phyloP scores from a whole-genome alignment of 2,888 invertebrate genomes.

The Leucophenga montana region DNA sequence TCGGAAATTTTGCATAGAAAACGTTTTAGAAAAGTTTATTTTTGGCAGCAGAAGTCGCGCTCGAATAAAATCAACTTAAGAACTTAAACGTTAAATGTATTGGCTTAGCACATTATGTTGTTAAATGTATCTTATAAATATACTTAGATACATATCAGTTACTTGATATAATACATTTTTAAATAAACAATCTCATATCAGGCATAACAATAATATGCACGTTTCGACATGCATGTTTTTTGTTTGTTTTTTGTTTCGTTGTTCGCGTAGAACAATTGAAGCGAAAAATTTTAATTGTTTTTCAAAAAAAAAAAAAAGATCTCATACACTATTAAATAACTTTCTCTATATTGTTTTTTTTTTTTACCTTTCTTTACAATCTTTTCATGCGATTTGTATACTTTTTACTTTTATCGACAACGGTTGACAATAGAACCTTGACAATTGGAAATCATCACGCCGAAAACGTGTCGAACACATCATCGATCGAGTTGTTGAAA shows the following conservation, averaged over 20 bases:
- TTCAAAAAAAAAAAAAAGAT: not conserved
- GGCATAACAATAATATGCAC: not conserved
- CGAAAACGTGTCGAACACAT: slow-evolving; percentile 94
- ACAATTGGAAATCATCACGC: slow-evolving; percentile 94
- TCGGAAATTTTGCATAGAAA: no score
- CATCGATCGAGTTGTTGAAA: slow-evolving; percentile 91
- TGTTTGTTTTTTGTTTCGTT: not conserved
- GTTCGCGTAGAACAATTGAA: not conserved
- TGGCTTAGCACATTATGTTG: no score
- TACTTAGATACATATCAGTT: no score
- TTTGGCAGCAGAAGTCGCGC: no score
- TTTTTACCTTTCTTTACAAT: not conserved
- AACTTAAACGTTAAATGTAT: no score
- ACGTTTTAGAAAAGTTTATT: no score
- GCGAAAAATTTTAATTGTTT: slow-evolving; percentile 1
- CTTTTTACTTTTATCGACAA: not conserved
- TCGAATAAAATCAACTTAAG: no score
- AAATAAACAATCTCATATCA: not conserved
- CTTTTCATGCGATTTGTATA: not conserved
- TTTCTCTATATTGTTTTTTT: not conserved
- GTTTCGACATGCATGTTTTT: not conserved
- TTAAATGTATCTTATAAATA: no score
- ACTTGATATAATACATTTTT: no score
- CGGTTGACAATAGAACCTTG: slow-evolving; percentile 81
- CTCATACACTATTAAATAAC: not conserved